Conservation (phyloP, 2,888 invertebrate genomes). For the Neuroscelio doddi region DNA sequence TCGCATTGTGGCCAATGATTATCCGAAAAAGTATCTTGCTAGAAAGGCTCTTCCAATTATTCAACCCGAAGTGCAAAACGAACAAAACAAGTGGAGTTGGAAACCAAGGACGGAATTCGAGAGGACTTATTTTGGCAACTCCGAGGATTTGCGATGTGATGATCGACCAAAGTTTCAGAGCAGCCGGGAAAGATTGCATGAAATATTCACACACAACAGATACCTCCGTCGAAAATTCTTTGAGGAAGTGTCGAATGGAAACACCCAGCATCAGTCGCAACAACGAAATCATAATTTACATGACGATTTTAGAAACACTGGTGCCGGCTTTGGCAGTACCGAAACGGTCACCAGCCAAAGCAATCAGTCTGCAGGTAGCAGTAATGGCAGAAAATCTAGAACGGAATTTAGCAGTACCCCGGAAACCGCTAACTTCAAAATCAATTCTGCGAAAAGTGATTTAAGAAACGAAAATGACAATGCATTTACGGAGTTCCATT, state of each 20-base stretch:
- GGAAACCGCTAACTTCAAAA: conserved; percentile 36
- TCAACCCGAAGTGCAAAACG: not conserved
- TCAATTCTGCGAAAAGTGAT: not conserved
- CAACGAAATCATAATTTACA: not conserved
- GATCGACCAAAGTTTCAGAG: conserved; percentile 49
- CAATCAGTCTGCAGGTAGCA: conserved; percentile 65
- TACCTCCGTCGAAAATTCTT: conserved; percentile 65
- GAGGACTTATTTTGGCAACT: conserved; percentile 57
- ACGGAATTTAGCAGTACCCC: conserved; percentile 58
- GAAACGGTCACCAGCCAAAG: conserved; percentile 68
- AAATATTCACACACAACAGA: conserved; percentile 67
- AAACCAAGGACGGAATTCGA: conserved; percentile 65
- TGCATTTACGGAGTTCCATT: not conserved
- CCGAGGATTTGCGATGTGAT: conserved; percentile 20
- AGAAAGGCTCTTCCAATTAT: not conserved
- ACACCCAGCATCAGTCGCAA: conserved; percentile 4
- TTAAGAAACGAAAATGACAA: not conserved
- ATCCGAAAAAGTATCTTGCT: conserved; percentile 10
- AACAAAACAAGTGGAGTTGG: conserved; percentile 55
- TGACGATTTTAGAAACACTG: conserved; percentile 2
- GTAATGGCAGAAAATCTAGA: conserved; percentile 61
- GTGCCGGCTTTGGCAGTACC: conserved; percentile 65
- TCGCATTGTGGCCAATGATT: conserved; percentile 21
- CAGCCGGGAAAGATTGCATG: conserved; percentile 66
- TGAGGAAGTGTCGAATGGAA: conserved; percentile 47